Evolutionary conservation across 1,140 invertebrate genomes (phyloP).

Genomic region (Palaemon carinicauda): DNA sequence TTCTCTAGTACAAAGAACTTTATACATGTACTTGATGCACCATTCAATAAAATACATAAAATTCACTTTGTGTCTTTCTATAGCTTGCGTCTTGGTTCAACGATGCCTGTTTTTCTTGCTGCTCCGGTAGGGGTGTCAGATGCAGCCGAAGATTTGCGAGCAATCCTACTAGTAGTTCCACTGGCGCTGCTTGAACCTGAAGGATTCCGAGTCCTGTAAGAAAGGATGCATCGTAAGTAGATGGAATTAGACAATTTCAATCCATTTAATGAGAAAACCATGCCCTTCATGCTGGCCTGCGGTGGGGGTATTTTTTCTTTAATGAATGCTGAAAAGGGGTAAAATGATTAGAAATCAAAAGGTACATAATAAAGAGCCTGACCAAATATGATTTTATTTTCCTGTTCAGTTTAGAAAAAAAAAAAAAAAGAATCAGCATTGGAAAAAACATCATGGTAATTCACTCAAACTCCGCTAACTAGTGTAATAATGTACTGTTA

Average conservation of each 20-base stretch:
- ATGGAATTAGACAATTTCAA: too few species aligned
- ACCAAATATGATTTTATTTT: too few species aligned
- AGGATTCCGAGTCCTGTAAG: slow-evolving; percentile 60
- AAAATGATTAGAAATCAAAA: too few species aligned
- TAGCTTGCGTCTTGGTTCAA: slow-evolving; percentile 43
- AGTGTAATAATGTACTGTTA: too few species aligned
- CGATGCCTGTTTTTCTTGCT: slow-evolving; percentile 56
- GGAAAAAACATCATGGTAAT: too few species aligned
- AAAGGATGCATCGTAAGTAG: not conserved
- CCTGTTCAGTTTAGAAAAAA: too few species aligned
- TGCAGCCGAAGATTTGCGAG: slow-evolving; percentile 74
- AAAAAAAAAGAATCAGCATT: too few species aligned
- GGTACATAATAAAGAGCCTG: too few species aligned
- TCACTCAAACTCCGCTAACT: too few species aligned
- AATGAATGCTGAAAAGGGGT: too few species aligned
- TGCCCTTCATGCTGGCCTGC: not conserved
- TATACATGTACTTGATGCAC: not conserved
- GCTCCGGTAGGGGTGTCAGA: slow-evolving; percentile 71
- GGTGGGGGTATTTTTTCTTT: too few species aligned
- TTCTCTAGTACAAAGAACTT: not conserved
- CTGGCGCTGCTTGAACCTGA: slow-evolving; percentile 68
- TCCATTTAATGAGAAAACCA: too few species aligned
- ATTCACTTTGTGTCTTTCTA: not conserved
- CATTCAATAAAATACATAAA: not conserved
- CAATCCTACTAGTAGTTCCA: slow-evolving; percentile 72